Evolutionary conservation across 2,797 vertebrate species (phyloP).

Genomic region (Phataginus tricuspis): DNA sequence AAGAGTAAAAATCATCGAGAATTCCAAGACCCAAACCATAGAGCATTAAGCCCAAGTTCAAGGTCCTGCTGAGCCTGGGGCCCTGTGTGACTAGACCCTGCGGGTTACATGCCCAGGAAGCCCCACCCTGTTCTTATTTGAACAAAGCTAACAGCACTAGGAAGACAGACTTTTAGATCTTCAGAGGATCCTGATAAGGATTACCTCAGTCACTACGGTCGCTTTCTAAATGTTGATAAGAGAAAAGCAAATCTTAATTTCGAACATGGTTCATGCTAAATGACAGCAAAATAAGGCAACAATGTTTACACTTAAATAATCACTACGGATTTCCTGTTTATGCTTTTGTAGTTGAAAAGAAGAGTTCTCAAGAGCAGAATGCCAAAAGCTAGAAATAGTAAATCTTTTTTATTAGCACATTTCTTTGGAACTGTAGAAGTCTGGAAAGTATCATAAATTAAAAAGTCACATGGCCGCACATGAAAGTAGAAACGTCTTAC

Average conservation of each 20-base stretch:
- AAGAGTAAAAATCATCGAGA: neutral
- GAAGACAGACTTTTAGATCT: neutral
- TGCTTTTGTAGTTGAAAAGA: constrained; percentile 31
- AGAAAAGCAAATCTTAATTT: constrained; percentile 1
- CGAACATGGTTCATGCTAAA: neutral
- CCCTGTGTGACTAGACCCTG: no score
- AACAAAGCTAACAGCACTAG: neutral
- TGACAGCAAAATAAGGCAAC: neutral
- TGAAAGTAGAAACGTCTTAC: neutral
- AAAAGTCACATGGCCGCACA: neutral
- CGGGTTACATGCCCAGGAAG: neutral
- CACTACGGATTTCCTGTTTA: constrained; percentile 57
- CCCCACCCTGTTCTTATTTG: neutral
- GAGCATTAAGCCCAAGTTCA: neutral
- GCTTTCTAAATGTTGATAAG: neutral
- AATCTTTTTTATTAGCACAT: neutral
- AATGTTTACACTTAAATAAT: constrained; percentile 22
- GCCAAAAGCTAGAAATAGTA: neutral
- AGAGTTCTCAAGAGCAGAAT: constrained; percentile 38
- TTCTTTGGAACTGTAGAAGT: constrained; percentile 35
- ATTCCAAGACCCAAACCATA: neutral
- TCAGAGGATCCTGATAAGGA: neutral
- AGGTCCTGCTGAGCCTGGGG: neutral
- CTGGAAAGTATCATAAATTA: neutral
- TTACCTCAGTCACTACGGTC: neutral